These are phyloP conservation scores for Atlantisia rogersi DNA, from an alignment of 2,113 vertebrate species.

Conservation along the genomic window DNA sequence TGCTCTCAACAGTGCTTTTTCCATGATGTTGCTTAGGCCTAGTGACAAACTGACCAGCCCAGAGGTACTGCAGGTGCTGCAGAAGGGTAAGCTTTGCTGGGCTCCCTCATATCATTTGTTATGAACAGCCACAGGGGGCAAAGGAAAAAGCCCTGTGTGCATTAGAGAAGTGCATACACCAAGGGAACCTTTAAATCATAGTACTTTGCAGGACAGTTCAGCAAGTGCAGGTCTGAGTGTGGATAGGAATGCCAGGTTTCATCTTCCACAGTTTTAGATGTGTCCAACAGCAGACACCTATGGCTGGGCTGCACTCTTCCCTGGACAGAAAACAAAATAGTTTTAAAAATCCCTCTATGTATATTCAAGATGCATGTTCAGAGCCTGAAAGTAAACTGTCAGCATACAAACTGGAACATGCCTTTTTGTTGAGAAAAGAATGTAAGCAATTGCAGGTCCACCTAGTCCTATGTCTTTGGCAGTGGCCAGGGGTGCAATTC, in stretches of 20 bases:
- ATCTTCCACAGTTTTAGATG: not conserved
- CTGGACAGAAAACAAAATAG: not conserved
- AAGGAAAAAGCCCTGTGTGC: not conserved
- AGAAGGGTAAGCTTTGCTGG: not conserved
- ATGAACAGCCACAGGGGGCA: not conserved
- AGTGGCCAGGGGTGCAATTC: not conserved
- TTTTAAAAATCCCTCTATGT: not conserved
- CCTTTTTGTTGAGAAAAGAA: not conserved
- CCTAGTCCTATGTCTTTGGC: not conserved
- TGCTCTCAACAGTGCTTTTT: not conserved
- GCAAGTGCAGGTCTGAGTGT: not conserved
- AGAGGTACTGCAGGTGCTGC: not conserved
- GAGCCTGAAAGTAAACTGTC: not conserved
- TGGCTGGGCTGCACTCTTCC: not conserved
- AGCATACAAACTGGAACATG: accelerated
- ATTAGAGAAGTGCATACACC: not conserved
- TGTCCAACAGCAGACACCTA: not conserved
- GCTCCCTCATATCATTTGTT: not conserved
- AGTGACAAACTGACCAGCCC: not conserved
- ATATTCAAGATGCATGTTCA: not conserved
- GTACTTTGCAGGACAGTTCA: not conserved
- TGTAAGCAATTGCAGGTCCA: not conserved
- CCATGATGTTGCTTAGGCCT: not conserved
- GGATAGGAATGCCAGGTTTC: not conserved
- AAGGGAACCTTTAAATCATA: not conserved